Evolutionary conservation across 2,113 vertebrate species (phyloP).

Genomic region (Macheiramphus alcinus): DNA sequence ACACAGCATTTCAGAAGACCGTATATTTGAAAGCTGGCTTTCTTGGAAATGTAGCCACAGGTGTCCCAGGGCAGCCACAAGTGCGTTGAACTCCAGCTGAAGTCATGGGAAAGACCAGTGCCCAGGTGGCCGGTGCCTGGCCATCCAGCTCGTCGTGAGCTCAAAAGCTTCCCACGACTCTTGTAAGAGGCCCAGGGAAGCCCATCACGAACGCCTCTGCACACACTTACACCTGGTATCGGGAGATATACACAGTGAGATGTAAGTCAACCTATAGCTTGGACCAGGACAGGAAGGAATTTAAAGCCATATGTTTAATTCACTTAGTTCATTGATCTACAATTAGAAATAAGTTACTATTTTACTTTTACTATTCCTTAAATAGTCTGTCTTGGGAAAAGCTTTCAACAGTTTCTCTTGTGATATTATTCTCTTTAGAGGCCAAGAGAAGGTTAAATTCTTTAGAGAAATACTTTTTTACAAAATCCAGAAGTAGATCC

Average conservation of each 20-base stretch:
- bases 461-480: neutral
- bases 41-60: neutral
- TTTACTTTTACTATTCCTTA: neutral
- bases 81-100: fast-evolving
- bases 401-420: neutral
- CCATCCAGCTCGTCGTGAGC: neutral
- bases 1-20: neutral
- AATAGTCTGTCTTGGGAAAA: neutral
- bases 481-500: neutral
- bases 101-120: neutral
- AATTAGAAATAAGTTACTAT: neutral
- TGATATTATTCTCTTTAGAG: neutral
- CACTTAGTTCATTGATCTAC: neutral
- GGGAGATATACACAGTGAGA: neutral
- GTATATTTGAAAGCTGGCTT: neutral
- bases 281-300: neutral
- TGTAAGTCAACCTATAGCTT: neutral
- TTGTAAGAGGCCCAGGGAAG: neutral
- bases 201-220: neutral
- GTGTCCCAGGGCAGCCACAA: neutral
- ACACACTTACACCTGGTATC: neutral
- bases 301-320: neutral
- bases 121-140: neutral
- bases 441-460: neutral
- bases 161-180: neutral